A percentile compares a stretch with the other conserved stretches of the same genome.
Conservation (phyloP, 2,888 invertebrate species). For the Anorthoa munda region DNA sequence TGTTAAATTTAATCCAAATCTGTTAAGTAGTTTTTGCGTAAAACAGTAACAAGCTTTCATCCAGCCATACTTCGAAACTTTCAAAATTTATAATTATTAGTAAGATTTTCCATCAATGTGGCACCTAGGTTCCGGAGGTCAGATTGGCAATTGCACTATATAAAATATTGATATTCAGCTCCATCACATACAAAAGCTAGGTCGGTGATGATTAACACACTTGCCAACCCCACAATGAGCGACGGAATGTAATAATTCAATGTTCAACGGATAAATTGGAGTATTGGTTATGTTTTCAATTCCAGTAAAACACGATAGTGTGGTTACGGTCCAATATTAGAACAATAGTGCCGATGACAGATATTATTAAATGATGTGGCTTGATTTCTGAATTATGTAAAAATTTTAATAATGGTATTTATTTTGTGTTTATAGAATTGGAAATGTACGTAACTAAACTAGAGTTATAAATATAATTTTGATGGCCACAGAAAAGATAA, state of each 20-base stretch:
- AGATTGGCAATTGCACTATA: too few species aligned
- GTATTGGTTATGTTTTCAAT: constrained; percentile 38
- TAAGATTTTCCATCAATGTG: too few species aligned
- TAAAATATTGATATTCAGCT: not conserved
- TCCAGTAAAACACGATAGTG: not conserved
- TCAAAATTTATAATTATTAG: too few species aligned
- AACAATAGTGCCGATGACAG: constrained; percentile 15
- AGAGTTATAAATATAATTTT: not conserved
- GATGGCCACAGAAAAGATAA: not conserved
- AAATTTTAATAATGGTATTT: not conserved
- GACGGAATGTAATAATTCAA: constrained; percentile 31
- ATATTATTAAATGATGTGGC: not conserved
- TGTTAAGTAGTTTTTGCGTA: too few species aligned
- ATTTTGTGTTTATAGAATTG: not conserved
- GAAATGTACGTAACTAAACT: not conserved
- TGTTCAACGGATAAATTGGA: constrained; percentile 21
- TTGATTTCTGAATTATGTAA: not conserved
- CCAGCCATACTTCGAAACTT: too few species aligned
- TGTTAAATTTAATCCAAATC: too few species aligned
- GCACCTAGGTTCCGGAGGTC: not conserved
- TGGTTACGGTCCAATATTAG: constrained; percentile 21
- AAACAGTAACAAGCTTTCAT: too few species aligned
- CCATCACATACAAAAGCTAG: not conserved
- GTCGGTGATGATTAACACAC: not conserved
- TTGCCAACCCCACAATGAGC: constrained; percentile 1